phyloP scores from a whole-genome alignment of 2,797 vertebrate species.

The Hippoglossus hippoglossus region DNA sequence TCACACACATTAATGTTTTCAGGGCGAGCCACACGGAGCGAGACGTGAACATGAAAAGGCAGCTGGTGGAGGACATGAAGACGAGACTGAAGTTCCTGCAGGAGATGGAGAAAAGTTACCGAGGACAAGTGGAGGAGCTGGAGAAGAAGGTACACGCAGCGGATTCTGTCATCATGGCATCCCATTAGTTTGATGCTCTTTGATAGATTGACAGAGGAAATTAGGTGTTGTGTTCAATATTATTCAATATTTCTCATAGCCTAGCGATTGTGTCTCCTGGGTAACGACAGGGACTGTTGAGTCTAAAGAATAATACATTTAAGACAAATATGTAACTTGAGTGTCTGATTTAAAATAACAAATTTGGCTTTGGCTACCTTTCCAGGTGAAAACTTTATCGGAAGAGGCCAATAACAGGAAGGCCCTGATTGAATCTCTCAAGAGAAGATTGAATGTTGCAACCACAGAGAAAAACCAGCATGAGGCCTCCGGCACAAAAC shows the following conservation, averaged over 20 bases:
- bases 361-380: background rate
- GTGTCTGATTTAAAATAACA: background rate
- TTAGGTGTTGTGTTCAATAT: background rate
- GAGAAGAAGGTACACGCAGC: constrained; percentile 88
- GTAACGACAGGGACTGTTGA: background rate
- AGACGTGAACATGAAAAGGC: constrained; percentile 90
- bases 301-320: background rate
- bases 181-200: constrained; percentile 1
- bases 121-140: constrained; percentile 85
- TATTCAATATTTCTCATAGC: background rate
- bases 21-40: constrained; percentile 87
- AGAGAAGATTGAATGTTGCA: constrained; percentile 87
- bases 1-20: background rate
- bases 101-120: constrained; percentile 88
- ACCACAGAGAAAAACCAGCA: constrained; percentile 87
- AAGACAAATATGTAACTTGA: background rate
- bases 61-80: constrained; percentile 91
- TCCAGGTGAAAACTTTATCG: constrained; percentile 86
- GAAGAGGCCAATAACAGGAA: constrained; percentile 92
- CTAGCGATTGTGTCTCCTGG: background rate
- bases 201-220: background rate
- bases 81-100: constrained; percentile 89
- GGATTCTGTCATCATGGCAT: background rate
- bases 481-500: constrained; percentile 86
- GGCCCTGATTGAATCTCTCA: constrained; percentile 87